Conservation (phyloP, 2,888 invertebrate species). For the Coelogynopora nodosa region DNA sequence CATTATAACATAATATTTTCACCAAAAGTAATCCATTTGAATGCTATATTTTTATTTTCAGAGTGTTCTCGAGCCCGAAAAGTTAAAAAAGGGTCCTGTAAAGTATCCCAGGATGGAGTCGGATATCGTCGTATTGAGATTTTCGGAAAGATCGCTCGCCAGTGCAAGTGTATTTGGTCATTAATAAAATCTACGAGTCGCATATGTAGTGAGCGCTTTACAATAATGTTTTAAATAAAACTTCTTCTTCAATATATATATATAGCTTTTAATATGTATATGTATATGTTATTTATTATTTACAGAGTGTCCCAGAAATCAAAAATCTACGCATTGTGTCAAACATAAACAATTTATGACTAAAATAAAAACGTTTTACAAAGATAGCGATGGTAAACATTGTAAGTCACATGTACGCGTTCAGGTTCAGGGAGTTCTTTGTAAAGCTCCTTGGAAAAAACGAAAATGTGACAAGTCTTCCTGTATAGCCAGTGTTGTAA, state of each 20-base stretch:
- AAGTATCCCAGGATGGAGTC: neutral
- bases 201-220: conserved; percentile 27
- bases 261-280: too few species aligned
- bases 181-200: neutral
- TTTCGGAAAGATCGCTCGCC: neutral
- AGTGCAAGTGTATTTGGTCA: conserved; percentile 36
- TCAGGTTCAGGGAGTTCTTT: neutral
- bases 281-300: neutral
- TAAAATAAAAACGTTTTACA: neutral
- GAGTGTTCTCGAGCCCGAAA: neutral
- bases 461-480: conserved; percentile 32
- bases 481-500: conserved; percentile 15
- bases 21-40: too few species aligned
- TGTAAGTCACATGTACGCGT: neutral
- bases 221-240: too few species aligned
- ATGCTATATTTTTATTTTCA: too few species aligned
- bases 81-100: neutral
- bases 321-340: conserved; percentile 24
- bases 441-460: conserved; percentile 26
- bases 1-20: too few species aligned
- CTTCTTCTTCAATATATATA: too few species aligned
- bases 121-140: neutral
- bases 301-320: conserved; percentile 31
- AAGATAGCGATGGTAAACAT: neutral
- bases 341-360: neutral